These are phyloP conservation scores for Cossypha niveicapilla DNA, from an alignment of 2,797 vertebrate species.

Conservation along the genomic window DNA sequence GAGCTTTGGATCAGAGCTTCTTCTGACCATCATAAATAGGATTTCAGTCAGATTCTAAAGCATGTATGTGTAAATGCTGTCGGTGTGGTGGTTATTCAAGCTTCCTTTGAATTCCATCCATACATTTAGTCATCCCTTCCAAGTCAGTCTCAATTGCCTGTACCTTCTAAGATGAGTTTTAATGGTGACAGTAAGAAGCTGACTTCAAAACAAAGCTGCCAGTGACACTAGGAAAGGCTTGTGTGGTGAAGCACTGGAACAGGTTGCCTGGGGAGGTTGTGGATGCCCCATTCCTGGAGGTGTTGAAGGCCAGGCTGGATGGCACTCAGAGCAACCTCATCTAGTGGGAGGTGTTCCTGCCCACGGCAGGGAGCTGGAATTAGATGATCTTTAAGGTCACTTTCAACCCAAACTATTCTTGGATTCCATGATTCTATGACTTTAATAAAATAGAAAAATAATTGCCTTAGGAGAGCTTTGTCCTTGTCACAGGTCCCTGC, in stretches of 20 bases:
- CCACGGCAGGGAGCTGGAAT: neutral
- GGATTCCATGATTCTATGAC: neutral
- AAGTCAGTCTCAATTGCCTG: neutral
- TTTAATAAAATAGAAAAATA: neutral
- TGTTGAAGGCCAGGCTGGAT: neutral
- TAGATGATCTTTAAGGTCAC: neutral
- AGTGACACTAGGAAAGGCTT: neutral
- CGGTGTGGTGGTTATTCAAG: neutral
- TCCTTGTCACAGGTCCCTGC: neutral
- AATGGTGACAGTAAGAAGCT: neutral
- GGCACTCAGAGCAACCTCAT: fast-evolving
- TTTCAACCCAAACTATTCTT: neutral
- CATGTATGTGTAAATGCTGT: neutral
- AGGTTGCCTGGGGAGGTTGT: neutral
- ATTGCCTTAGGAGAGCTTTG: neutral
- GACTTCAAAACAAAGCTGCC: neutral
- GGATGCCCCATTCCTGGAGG: neutral
- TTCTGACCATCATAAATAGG: neutral
- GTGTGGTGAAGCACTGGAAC: neutral
- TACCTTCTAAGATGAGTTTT: neutral
- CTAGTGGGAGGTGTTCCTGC: neutral
- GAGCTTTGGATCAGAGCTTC: neutral
- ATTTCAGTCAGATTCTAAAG: conserved; percentile 22
- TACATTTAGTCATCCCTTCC: neutral
- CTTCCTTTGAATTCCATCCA: neutral